phyloP scores from a whole-genome alignment of 1,140 invertebrate species.

The Calosoma granatense region DNA sequence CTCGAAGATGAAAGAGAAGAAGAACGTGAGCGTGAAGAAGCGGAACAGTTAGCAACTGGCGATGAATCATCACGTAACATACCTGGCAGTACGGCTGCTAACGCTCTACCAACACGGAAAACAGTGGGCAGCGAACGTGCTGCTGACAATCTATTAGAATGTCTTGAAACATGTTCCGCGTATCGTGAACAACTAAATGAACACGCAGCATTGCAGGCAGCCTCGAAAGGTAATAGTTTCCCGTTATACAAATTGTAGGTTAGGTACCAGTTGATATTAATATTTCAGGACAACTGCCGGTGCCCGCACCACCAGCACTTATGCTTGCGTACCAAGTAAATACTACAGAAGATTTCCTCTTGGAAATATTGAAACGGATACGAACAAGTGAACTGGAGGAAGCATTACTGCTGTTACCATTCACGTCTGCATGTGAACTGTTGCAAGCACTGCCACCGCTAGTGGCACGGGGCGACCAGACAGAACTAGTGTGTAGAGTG shows the following conservation, averaged over 20 bases:
- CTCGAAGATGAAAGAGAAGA: slow-evolving; percentile 86
- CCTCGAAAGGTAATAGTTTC: too few relatives aligned
- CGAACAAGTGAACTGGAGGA: slow-evolving; percentile 84
- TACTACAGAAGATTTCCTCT: slow-evolving; percentile 67
- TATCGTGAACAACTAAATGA: slow-evolving; percentile 46
- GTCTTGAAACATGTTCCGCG: slow-evolving; percentile 67
- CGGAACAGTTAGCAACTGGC: slow-evolving; percentile 58
- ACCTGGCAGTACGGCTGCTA: slow-evolving; percentile 58
- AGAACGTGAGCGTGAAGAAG: slow-evolving; percentile 60
- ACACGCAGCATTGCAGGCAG: slow-evolving; percentile 28
- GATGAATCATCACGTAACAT: slow-evolving; percentile 53
- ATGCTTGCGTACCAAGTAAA: slow-evolving; percentile 67
- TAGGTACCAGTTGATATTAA: too few relatives aligned
- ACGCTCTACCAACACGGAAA: slow-evolving; percentile 77
- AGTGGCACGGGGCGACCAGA: slow-evolving; percentile 52
- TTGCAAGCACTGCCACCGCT: slow-evolving; percentile 59
- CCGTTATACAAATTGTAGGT: too few relatives aligned
- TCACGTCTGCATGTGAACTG: slow-evolving; percentile 68
- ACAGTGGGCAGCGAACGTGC: slow-evolving; percentile 85
- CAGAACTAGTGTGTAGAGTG: slow-evolving; percentile 66
- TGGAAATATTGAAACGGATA: slow-evolving; percentile 68
- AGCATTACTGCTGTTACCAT: slow-evolving; percentile 74
- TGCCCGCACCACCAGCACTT: slow-evolving; percentile 51
- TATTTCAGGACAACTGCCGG: slow-evolving; percentile 24
- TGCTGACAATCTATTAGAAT: slow-evolving; percentile 81